Evolutionary conservation across 2,113 vertebrate species (phyloP).

Genomic region (Xyliphius kryptos): DNA sequence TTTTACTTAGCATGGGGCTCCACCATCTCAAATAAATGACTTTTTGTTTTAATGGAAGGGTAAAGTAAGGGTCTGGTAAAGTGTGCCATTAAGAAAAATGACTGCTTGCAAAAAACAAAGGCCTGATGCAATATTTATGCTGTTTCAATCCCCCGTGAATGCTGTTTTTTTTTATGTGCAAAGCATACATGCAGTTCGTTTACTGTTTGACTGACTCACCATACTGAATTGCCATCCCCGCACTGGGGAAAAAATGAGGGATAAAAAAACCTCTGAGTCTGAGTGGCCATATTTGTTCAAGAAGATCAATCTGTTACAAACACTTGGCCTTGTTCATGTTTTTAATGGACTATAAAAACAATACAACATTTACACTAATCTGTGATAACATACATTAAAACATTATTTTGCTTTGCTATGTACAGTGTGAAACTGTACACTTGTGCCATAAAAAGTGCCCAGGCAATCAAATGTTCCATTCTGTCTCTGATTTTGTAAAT

Average conservation of each 20-base stretch:
- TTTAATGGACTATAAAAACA: no score
- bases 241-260: no score
- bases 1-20: conserved; percentile 34
- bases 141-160: conserved; percentile 53
- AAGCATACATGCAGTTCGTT: conserved; percentile 49
- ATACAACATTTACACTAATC: no score
- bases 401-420: no score
- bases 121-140: conserved; percentile 67
- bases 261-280: no score
- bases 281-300: no score
- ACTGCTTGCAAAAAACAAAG: conserved; percentile 60
- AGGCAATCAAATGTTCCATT: no score
- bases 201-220: conserved; percentile 26
- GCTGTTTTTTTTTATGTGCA: conserved; percentile 57
- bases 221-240: neutral
- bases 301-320: no score
- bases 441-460: no score
- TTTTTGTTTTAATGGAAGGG: conserved; percentile 78
- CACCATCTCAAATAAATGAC: conserved; percentile 68
- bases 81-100: conserved; percentile 80
- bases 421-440: no score
- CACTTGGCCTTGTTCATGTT: no score
- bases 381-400: no score
- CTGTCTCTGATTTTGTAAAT: neutral
- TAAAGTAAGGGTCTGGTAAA: conserved; percentile 78